Base-by-base conservation (phyloP, 2,888 invertebrate genomes). In the Pomacea canaliculata region DNA sequence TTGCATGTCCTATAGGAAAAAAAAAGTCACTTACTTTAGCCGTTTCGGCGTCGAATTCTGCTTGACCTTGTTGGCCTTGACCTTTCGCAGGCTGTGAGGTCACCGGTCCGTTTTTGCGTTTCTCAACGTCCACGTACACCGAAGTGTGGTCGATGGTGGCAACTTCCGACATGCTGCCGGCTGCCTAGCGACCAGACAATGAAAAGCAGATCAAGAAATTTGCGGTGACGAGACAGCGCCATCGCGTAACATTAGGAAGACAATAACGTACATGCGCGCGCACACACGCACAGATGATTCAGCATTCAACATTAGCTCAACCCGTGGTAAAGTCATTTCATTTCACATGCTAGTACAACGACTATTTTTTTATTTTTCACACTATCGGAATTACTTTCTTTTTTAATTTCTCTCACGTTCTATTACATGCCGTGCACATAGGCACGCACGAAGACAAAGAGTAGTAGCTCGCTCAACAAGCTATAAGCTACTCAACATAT, bases 141-240 rank as follows among this genome's bases (percentile, higher is more conserved):
- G 83, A 82, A n/a, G 81, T 78, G 76, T 84, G 84, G 49, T 84
- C 83, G 51, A 86, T 85, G 9, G 83, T 84, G 27, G 86, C 84
- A 18, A 78, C 81, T 67, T 81, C 76, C 37, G 74, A 70, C 78
- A 74, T 75, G 68, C 1, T 65, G 73, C 48, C 19, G 51, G 16
- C 12, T 62, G 62, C 48, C 71, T 56, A 49, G 49, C 51, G 49
- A 19, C 18, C n/a, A 51, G 49, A 69, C 18, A 69, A 56, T 10
- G 51, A 56, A 56, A 56, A 56, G 51, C 51, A 56, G 51, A 56
- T 56, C 51, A 56, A 10, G 51, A 2, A 13, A 7, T 56, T 56
- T 3, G 37, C 37, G 1, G 37, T 5, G 37, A 37, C 37, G 37
- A 37, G 37, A 37, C 37, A 1, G 37, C 37, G 37, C 3, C 37